Conservation (phyloP, 2,797 vertebrate genomes). For the Podarcis siculus region DNA sequence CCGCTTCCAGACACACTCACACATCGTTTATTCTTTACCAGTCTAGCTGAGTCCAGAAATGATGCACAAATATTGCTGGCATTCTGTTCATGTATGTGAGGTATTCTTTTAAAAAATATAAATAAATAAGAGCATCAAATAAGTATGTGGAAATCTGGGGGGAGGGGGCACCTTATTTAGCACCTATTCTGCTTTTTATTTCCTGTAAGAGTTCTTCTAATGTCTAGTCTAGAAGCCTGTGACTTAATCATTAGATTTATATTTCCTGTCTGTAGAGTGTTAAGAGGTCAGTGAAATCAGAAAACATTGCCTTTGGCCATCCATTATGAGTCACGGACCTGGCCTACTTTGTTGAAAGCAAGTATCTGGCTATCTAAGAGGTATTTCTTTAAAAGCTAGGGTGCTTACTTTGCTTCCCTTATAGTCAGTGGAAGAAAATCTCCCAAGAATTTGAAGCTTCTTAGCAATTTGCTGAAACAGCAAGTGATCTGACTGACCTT, state of each 20-base stretch:
- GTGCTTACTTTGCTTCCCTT: constrained; percentile 58
- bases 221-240: constrained; percentile 31
- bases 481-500: constrained; percentile 55
- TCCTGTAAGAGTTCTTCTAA: constrained; percentile 52
- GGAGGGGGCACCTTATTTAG: constrained; percentile 5
- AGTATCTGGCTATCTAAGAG: constrained; percentile 55
- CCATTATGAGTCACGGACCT: constrained; percentile 65
- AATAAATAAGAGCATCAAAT: not conserved
- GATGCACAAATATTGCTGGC: not conserved
- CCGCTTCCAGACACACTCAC: too few species aligned
- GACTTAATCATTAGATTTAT: constrained; percentile 68
- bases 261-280: constrained; percentile 58
- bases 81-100: not conserved
- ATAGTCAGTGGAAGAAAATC: constrained; percentile 59
- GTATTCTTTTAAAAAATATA: constrained; percentile 1
- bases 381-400: constrained; percentile 61
- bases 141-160: not conserved
- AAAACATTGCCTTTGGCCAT: constrained; percentile 72
- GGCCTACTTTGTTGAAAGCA: constrained; percentile 64
- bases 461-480: constrained; percentile 62
- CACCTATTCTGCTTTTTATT: constrained; percentile 33
- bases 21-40: too few species aligned
- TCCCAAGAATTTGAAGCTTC: constrained; percentile 64
- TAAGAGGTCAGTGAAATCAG: constrained; percentile 69
- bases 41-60: not conserved